These are phyloP conservation scores for Aphelocoma coerulescens DNA, from an alignment of 2,113 vertebrate species.

Conservation along the genomic window DNA sequence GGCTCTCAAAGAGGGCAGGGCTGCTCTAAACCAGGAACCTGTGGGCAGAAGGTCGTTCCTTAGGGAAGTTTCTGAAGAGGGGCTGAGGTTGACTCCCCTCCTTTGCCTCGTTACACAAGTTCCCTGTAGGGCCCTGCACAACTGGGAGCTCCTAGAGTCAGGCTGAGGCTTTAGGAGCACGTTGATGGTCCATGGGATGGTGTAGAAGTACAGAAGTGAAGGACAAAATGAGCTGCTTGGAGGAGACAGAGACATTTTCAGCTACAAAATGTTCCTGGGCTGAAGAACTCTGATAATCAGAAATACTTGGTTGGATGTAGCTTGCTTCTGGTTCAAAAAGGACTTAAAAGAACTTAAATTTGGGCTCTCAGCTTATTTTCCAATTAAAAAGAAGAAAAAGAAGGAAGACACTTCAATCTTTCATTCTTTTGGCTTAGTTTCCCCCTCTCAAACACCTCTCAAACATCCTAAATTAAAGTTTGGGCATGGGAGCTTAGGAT, in stretches of 20 bases:
- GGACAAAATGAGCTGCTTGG: background rate
- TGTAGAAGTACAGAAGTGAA: background rate
- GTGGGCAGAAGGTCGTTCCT: background rate
- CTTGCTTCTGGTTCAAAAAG: background rate
- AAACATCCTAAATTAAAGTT: background rate
- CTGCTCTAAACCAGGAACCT: background rate
- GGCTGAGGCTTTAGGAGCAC: background rate
- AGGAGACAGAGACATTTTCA: background rate
- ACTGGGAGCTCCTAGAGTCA: background rate
- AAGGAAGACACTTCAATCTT: background rate
- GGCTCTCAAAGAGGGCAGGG: background rate
- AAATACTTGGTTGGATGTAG: background rate
- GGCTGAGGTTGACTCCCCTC: background rate
- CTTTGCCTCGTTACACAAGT: rapidly evolving
- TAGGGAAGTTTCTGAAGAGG: background rate
- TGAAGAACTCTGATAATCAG: background rate
- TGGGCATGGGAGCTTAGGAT: background rate
- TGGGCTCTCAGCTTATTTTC: background rate
- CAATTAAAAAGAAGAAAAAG: background rate
- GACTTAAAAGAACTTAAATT: background rate
- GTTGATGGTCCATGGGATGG: background rate
- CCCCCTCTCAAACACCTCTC: background rate
- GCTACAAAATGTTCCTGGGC: background rate
- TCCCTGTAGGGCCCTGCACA: background rate
- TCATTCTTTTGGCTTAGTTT: background rate